Percentiles rank a stretch among this genome's conserved stretches.
Evolutionary conservation across 2,888 invertebrate genomes (phyloP).

Genomic region (Phyllotreta cruciferae): DNA sequence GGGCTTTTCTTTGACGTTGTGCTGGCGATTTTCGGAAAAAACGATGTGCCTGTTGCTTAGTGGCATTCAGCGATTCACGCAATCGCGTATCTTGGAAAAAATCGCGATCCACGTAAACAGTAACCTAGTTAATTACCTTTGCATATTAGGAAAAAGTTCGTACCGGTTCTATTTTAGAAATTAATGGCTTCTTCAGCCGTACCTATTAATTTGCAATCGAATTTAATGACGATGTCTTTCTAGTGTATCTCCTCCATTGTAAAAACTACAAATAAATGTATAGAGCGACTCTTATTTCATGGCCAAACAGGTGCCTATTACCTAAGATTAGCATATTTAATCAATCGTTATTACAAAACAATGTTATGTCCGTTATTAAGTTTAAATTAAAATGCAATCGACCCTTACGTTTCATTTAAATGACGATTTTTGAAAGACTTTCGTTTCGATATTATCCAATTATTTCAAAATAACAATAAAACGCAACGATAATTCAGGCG

Average conservation of each 20-base stretch:
- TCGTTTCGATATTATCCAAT: no score
- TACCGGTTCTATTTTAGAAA: constrained; percentile 9
- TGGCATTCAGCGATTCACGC: no score
- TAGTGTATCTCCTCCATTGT: constrained; percentile 4
- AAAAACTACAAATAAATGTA: constrained; percentile 7
- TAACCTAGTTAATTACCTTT: constrained; percentile 17
- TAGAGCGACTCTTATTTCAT: constrained; percentile 11
- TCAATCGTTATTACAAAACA: constrained; percentile 15
- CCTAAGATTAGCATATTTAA: constrained; percentile 18
- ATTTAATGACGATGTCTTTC: not conserved
- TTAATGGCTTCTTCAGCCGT: not conserved
- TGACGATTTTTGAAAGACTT: no score
- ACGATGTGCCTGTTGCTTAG: no score
- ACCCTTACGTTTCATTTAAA: not conserved
- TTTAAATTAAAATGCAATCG: constrained; percentile 1
- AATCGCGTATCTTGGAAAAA: not conserved
- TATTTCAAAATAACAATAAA: no score
- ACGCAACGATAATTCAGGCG: no score
- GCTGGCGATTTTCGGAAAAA: no score
- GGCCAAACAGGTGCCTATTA: constrained; percentile 16
- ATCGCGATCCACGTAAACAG: constrained; percentile 15
- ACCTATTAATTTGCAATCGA: not conserved
- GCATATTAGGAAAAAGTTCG: constrained; percentile 5
- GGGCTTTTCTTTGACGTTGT: no score
- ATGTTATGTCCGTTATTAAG: not conserved